Base-by-base conservation (phyloP, 2,888 invertebrate genomes). In the Keiferia lycopersicella region DNA sequence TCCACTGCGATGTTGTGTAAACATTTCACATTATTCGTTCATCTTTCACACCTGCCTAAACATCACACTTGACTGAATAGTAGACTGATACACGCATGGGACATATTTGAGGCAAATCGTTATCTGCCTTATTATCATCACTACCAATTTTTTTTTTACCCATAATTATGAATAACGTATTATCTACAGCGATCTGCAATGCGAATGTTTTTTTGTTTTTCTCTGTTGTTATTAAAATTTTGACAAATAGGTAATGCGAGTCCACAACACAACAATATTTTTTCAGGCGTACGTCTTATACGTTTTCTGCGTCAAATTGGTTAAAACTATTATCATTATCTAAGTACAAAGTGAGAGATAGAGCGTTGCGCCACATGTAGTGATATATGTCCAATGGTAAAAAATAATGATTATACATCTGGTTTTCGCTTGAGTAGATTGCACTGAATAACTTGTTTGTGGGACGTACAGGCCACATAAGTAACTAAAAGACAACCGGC, bases 201-300 rank as follows among this genome's bases (percentile, higher is more conserved):
- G 45, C 45, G 45, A 45, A 41, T 16, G n/a, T 7, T 16, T 14
- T 41, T n/a, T n/a, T 1, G 4, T 16, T 6, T n/a, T 16, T 7
- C 7, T n/a, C 7, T 45, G n/a, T 1, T 16, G n/a, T 1, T n/a
- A 8, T 8, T 8, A 45, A 6, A 45, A 16, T 45, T 0, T 16
- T 45, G 2, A 45, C 45, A 45, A n/a, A n/a, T 16, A n/a, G n/a
- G n/a, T n/a, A 45, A 16, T 45, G 45, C 45, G 45, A n/a, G 8
- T 45, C 45, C 45, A 45, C 2, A 45, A 45, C 45, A 45, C 45
- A 45, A 45, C 45, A n/a, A n/a, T n/a, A 45, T 45, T 45, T 8
- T 34, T 34, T 34, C 7, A 34, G 10, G 1, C 4, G 8, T 34
- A 1, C 34, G 1, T 34, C 3, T 34, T 34, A 30, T 30, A 34